A percentile compares a stretch with the other conserved stretches of the same genome.
Evolutionary conservation across 53 echinoderm and acorn worm genomes (phyloP).

Genomic region (Apostichopus leukothele): DNA sequence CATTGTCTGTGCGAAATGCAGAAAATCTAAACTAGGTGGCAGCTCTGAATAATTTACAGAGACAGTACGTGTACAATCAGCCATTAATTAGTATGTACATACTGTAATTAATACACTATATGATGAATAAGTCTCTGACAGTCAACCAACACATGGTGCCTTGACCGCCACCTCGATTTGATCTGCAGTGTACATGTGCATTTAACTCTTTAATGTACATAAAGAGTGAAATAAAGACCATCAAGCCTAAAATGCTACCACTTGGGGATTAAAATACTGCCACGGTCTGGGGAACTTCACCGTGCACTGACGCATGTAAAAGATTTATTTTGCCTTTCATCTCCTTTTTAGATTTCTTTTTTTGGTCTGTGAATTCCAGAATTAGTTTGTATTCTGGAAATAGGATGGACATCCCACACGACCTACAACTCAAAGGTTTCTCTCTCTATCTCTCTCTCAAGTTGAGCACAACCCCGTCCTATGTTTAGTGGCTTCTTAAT

Average conservation of each 20-base stretch:
- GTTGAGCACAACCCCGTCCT: not conserved
- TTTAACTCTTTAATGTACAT: not conserved
- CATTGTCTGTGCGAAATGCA: no score
- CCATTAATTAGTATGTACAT: no score
- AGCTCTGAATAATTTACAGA: no score
- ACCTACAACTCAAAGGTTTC: constrained; percentile 6
- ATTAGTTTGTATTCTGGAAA: no score
- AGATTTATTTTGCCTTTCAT: not conserved
- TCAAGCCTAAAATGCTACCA: not conserved
- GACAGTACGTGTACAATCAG: no score
- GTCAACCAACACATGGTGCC: no score
- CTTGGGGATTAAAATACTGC: not conserved
- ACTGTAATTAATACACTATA: no score
- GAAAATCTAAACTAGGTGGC: no score
- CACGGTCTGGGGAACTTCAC: not conserved
- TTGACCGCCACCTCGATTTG: not conserved
- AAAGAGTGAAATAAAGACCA: not conserved
- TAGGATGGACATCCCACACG: constrained; percentile 3
- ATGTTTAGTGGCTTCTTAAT: constrained; percentile 11
- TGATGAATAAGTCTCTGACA: no score
- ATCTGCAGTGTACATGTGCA: no score
- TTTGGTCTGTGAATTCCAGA: not conserved
- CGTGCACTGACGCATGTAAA: not conserved
- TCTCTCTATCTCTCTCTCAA: not conserved
- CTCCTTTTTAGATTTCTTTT: not conserved